These are phyloP conservation scores for Stichodactyla mertensii DNA, from an alignment of 64 coral and sea anemone genomes.

Conservation along the genomic window DNA sequence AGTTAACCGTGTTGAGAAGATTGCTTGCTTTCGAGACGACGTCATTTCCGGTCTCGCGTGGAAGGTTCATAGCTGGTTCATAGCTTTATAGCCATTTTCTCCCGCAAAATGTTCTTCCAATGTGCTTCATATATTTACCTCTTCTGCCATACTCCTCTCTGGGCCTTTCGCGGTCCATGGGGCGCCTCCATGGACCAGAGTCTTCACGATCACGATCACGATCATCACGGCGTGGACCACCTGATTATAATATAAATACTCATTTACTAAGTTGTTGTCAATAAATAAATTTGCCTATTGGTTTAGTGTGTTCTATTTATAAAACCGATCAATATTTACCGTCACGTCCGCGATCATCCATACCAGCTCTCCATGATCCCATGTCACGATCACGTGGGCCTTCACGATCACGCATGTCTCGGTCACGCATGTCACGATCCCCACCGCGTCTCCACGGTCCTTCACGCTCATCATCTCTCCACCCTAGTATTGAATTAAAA, in stretches of 20 bases:
- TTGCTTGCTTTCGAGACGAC: background rate
- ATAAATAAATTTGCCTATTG: no score
- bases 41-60: background rate
- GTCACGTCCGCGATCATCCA: background rate
- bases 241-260: background rate
- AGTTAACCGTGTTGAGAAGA: no score
- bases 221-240: slow-evolving; percentile 30
- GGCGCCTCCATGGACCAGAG: slow-evolving; percentile 36
- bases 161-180: slow-evolving; percentile 41
- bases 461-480: background rate
- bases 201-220: slow-evolving; percentile 28
- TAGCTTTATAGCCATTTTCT: background rate
- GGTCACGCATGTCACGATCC: background rate
- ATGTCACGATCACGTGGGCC: slow-evolving; percentile 13
- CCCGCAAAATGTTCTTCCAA: no score
- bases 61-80: background rate
- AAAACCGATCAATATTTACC: background rate
- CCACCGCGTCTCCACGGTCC: slow-evolving; percentile 1
- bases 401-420: background rate
- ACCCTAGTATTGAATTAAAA: background rate
- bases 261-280: no score
- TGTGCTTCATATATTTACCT: background rate
- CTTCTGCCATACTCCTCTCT: slow-evolving; percentile 12
- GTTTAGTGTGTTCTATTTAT: no score
- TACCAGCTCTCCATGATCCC: slow-evolving; percentile 11